phyloP scores from a whole-genome alignment of 1,140 invertebrate genomes.

The Aphis gossypii region DNA sequence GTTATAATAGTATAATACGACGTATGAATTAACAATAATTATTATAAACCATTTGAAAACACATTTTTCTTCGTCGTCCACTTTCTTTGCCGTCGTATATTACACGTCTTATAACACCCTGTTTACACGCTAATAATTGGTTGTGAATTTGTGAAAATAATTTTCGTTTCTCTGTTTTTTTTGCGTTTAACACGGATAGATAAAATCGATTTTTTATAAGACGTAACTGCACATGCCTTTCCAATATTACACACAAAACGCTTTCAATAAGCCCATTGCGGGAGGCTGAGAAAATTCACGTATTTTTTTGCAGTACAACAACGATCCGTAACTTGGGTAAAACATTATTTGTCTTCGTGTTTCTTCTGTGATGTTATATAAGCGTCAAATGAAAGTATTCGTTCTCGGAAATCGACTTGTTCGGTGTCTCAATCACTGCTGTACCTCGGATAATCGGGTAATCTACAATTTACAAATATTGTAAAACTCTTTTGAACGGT shows the following conservation, averaged over 20 bases:
- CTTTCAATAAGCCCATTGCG: background rate
- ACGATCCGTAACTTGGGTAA: background rate
- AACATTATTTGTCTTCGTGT: background rate
- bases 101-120: background rate
- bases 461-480: constrained; percentile 3
- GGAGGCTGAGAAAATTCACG: background rate
- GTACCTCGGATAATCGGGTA: background rate
- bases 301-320: background rate
- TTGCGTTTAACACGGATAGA: background rate
- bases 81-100: background rate
- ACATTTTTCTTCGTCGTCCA: background rate
- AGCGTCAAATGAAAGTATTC: background rate
- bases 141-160: background rate
- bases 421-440: background rate
- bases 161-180: background rate
- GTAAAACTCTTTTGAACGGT: background rate
- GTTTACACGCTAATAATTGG: background rate
- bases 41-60: background rate
- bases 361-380: constrained; percentile 3
- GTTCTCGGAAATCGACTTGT: background rate
- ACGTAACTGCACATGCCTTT: background rate
- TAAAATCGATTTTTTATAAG: background rate
- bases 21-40: background rate
- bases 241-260: background rate
- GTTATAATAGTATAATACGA: background rate